phyloP scores from a whole-genome alignment of 2,888 invertebrate species.

The Agriopis marginaria region DNA sequence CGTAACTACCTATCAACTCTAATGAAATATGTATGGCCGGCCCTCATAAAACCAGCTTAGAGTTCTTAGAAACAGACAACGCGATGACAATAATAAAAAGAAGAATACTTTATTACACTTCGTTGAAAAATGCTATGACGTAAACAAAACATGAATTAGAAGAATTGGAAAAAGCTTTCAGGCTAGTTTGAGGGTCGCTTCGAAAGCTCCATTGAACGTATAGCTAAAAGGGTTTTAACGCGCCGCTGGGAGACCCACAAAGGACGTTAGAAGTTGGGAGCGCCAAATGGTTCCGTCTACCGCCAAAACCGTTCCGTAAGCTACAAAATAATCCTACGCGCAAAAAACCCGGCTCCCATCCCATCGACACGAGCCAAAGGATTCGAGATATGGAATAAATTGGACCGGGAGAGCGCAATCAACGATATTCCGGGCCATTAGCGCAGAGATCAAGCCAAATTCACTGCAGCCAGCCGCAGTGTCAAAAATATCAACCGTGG shows the following conservation, averaged over 20 bases:
- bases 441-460: slow-evolving; percentile 42
- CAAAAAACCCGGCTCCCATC: slow-evolving; percentile 21
- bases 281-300: slow-evolving; percentile 26
- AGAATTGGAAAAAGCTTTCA: slow-evolving; percentile 22
- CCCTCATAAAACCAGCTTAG: slow-evolving; percentile 51
- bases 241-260: slow-evolving; percentile 32
- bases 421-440: slow-evolving; percentile 60
- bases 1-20: slow-evolving; percentile 43
- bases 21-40: slow-evolving; percentile 64
- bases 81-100: slow-evolving; percentile 26
- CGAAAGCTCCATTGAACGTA: slow-evolving; percentile 16
- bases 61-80: slow-evolving; percentile 44
- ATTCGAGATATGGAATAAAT: slow-evolving; percentile 42
- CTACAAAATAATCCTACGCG: slow-evolving; percentile 43
- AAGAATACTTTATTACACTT: slow-evolving; percentile 6
- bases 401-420: slow-evolving; percentile 55
- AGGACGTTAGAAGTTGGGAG: slow-evolving; percentile 22
- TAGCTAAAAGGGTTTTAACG: slow-evolving; percentile 32
- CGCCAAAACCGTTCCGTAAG: slow-evolving; percentile 26
- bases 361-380: slow-evolving; percentile 41
- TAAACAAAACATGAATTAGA: slow-evolving; percentile 19
- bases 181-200: slow-evolving; percentile 22
- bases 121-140: slow-evolving; percentile 7
- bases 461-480: slow-evolving; percentile 33
- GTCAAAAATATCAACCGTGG: slow-evolving; percentile 22